Percentiles rank a stretch among this genome's conserved stretches.
Evolutionary conservation across 2,797 vertebrate genomes (phyloP).

Genomic region (Craterocephalus amniculus): DNA sequence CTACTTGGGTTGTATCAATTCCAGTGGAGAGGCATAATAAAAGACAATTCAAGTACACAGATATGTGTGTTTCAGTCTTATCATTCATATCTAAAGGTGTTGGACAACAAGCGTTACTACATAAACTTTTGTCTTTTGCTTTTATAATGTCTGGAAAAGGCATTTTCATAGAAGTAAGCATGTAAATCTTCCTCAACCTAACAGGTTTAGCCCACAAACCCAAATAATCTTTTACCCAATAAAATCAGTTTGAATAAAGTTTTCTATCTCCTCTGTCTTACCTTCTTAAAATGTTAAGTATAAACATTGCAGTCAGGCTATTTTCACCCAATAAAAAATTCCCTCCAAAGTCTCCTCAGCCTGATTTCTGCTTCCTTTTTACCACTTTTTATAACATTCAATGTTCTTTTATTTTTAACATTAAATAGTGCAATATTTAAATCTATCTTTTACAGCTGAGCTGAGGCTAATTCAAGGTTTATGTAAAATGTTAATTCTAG

Average conservation of each 20-base stretch:
- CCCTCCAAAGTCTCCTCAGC: too few relatives aligned
- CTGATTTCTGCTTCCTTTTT: too few relatives aligned
- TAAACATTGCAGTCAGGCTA: neutral
- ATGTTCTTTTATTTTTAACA: neutral
- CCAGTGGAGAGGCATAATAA: conserved; percentile 56
- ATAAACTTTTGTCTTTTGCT: neutral
- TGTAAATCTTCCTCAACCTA: neutral
- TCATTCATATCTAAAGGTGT: conserved; percentile 28
- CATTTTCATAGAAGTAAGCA: too few relatives aligned
- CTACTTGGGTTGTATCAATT: conserved; percentile 52
- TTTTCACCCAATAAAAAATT: neutral
- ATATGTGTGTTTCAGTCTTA: conserved; percentile 16
- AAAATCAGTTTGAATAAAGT: too few relatives aligned
- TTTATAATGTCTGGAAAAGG: neutral
- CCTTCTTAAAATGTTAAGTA: neutral
- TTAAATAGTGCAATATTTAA: neutral
- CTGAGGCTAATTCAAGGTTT: too few relatives aligned
- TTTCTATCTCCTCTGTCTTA: neutral
- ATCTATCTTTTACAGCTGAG: neutral
- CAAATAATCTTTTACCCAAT: neutral
- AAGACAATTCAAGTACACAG: conserved; percentile 37
- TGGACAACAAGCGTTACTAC: neutral
- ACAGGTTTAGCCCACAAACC: neutral
- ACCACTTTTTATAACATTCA: neutral
- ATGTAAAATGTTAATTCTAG: too few relatives aligned